These are phyloP conservation scores for Mimachlamys varia DNA, from an alignment of 2,888 invertebrate species.

Conservation along the genomic window DNA sequence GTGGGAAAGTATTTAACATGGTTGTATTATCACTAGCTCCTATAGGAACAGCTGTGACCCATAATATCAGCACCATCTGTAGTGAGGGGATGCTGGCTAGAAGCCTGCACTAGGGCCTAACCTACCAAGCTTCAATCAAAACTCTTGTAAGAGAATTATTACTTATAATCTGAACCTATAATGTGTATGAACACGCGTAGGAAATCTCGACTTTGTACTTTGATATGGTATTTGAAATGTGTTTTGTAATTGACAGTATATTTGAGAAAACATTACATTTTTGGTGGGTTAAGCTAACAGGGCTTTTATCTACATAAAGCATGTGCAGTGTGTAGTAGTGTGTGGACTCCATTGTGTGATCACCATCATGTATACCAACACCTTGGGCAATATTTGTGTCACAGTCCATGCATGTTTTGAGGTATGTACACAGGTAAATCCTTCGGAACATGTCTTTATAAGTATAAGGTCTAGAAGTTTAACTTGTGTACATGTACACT, in stretches of 20 bases:
- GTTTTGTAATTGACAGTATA: neutral
- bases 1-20: neutral
- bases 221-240: neutral
- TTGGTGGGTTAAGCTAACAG: neutral
- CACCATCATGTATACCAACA: neutral
- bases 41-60: conserved; percentile 1
- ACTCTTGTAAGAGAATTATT: neutral
- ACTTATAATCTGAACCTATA: neutral
- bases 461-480: too few relatives aligned
- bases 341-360: neutral
- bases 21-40: neutral
- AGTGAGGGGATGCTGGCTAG: neutral
- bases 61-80: conserved; percentile 20
- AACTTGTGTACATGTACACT: too few relatives aligned
- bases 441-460: too few relatives aligned
- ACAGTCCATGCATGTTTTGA: neutral
- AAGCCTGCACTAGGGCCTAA: neutral
- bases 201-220: neutral
- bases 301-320: neutral
- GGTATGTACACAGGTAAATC: neutral
- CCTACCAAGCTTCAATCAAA: neutral
- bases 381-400: neutral
- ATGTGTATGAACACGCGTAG: neutral
- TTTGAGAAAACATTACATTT: neutral
- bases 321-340: neutral